Conservation (phyloP, 2,888 invertebrate genomes). For the Empis stercorea region DNA sequence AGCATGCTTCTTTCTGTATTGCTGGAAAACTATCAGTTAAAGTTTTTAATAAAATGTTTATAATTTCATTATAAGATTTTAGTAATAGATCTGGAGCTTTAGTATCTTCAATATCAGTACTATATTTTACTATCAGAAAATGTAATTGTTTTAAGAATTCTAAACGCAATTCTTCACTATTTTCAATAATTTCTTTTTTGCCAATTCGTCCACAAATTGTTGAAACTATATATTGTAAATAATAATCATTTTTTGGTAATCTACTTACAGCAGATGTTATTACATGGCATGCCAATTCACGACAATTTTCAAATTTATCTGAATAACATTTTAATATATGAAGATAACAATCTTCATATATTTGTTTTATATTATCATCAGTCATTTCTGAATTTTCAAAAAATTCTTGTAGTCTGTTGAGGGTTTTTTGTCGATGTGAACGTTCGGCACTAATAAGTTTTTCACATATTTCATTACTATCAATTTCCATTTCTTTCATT, state of each 20-base stretch:
- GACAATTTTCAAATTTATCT: slow-evolving; percentile 31
- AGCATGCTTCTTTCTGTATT: slow-evolving; percentile 66
- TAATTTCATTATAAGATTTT: slow-evolving; percentile 43
- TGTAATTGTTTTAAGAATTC: slow-evolving; percentile 52
- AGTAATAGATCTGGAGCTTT: slow-evolving; percentile 30
- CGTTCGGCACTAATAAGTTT: slow-evolving; percentile 18
- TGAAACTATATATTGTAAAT: slow-evolving; percentile 62
- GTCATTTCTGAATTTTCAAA: slow-evolving; percentile 6
- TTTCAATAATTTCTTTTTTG: slow-evolving; percentile 53
- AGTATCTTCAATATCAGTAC: background rate
- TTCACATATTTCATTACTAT: slow-evolving; percentile 14
- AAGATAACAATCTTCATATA: slow-evolving; percentile 29
- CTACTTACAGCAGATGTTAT: slow-evolving; percentile 26
- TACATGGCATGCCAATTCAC: slow-evolving; percentile 22
- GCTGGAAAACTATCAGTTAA: slow-evolving; percentile 66
- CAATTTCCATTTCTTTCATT: background rate
- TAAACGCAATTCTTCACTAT: slow-evolving; percentile 70
- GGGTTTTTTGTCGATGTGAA: slow-evolving; percentile 10
- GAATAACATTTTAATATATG: slow-evolving; percentile 31
- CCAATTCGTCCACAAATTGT: slow-evolving; percentile 65
- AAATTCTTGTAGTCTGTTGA: slow-evolving; percentile 14
- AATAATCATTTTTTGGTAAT: slow-evolving; percentile 54
- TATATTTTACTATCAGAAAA: slow-evolving; percentile 50
- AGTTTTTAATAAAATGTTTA: slow-evolving; percentile 57
- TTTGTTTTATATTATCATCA: slow-evolving; percentile 7